phyloP scores from a whole-genome alignment of 2,888 invertebrate species.

The Diplolepis rosae region DNA sequence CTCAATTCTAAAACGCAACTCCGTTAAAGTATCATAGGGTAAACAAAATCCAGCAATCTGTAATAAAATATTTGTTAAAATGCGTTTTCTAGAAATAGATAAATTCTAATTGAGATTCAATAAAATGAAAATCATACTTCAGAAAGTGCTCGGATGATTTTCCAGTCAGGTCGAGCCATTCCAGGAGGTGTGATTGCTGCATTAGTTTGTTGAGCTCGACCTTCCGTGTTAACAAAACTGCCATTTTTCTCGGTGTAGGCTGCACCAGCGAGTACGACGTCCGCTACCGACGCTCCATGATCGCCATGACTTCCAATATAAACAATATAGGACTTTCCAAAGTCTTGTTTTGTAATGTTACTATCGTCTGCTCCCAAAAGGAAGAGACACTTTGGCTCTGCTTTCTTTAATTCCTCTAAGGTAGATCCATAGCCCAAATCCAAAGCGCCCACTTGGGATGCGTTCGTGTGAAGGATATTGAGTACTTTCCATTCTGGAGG shows the following conservation, averaged over 20 bases:
- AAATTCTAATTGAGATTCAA: no score
- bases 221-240: conserved; percentile 99
- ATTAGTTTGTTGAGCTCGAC: conserved; percentile 93
- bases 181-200: conserved; percentile 94
- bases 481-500: conserved; percentile 84
- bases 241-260: conserved; percentile 99
- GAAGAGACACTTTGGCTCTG: conserved; percentile 87
- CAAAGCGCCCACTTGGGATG: conserved; percentile 94
- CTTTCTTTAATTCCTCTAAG: conserved; percentile 76
- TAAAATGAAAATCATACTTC: conserved; percentile 80
- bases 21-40: conserved; percentile 91
- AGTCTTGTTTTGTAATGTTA: conserved; percentile 82
- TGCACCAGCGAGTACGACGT: conserved; percentile 94
- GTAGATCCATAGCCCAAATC: conserved; percentile 95
- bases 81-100: no score
- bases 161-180: conserved; percentile 97
- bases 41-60: conserved; percentile 80
- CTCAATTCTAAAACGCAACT: conserved; percentile 86
- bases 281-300: conserved; percentile 92
- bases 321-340: conserved; percentile 89
- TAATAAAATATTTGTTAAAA: conserved; percentile 38
- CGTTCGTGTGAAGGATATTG: conserved; percentile 95
- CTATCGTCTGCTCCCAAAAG: conserved; percentile 96
- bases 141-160: conserved; percentile 96
- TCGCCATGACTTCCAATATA: conserved; percentile 97